Base-by-base conservation (phyloP, 2,113 vertebrate genomes). In the Marmota flaviventris region DNA sequence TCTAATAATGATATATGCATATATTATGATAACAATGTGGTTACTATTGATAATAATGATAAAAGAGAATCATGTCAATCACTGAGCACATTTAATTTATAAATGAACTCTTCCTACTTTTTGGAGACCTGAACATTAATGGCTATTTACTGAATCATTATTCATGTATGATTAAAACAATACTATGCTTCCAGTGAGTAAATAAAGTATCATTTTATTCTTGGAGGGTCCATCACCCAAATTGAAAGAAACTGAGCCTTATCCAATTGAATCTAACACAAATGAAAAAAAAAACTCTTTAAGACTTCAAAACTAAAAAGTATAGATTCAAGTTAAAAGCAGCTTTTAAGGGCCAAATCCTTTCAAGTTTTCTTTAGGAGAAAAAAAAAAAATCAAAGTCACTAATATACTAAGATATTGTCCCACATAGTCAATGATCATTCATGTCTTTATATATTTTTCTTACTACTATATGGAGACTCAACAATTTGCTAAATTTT, bases 111-210 rank as follows among this genome's bases (percentile, higher is more conserved):
- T 72, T 93, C 51, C 34, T 94, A 48, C 10, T 18, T 85, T 77
- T 85, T 86, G 32, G 73, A 86, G 39, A 70, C 22, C 48, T 51
- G 29, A 89, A 48, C 32, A 63, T 65, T 95, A 92, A 81, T 24
- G 42, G 56, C 75, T 85, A 78, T 72, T 95, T 82, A 61, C 8
- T 37, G 12, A 97, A 85, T 82, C 92, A 96, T 96, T 97, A 98
- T 98, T 98, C 96, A 97, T 97, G 98, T 97, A 96, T 95, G 95
- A 96, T 97, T 97, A 97, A 97, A 97, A 97, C 85, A 98, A 94
- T 73, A 96, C 67, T 27, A 2, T 90, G 73, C 96, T 98, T 97
- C 89, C 69, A 98, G 69, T 78, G 88, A 98, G 65, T 81, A 88
- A 98, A 97, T 91, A 95, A 97, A 97, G 51, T 94, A 97, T 94